Evolutionary conservation across 1,140 invertebrate genomes (phyloP).

Genomic region (Coelopa frigida): DNA sequence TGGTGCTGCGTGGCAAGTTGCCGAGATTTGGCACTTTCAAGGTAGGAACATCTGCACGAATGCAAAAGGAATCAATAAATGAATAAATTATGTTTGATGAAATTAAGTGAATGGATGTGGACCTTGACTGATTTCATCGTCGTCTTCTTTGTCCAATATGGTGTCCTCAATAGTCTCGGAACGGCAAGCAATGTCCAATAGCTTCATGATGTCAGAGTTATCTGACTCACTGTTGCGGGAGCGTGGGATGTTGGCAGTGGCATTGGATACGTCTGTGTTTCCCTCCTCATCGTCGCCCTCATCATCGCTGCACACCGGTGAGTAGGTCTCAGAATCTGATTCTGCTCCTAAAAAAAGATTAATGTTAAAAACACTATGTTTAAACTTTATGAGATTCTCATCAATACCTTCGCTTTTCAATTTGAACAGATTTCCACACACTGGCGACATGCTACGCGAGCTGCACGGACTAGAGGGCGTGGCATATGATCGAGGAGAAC

Average conservation of each 20-base stretch:
- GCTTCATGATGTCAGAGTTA: slow-evolving; percentile 36
- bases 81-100: not conserved
- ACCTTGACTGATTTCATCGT: slow-evolving; percentile 29
- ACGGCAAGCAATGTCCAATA: slow-evolving; percentile 27
- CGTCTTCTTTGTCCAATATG: slow-evolving; percentile 36
- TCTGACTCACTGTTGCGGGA: slow-evolving; percentile 14
- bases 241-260: slow-evolving; percentile 21
- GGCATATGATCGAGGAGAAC: slow-evolving; percentile 32
- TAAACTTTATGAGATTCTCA: not conserved
- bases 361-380: slow-evolving; percentile 1
- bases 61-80: slow-evolving; percentile 1
- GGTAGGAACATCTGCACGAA: slow-evolving; percentile 27
- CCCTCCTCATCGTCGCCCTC: slow-evolving; percentile 30
- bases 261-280: slow-evolving; percentile 12
- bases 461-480: slow-evolving; percentile 38
- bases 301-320: slow-evolving; percentile 42
- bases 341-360: slow-evolving; percentile 15
- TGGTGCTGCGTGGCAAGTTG: slow-evolving; percentile 25
- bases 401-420: slow-evolving; percentile 2
- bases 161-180: slow-evolving; percentile 33
- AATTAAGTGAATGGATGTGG: not conserved
- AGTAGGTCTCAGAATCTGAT: slow-evolving; percentile 39
- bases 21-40: slow-evolving; percentile 21
- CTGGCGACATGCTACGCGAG: slow-evolving; percentile 39
- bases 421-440: slow-evolving; percentile 17